A percentile compares a stretch with the other conserved stretches of the same genome.
Conservation (phyloP, 2,113 vertebrate species). For the Pelecanoides urinatrix region DNA sequence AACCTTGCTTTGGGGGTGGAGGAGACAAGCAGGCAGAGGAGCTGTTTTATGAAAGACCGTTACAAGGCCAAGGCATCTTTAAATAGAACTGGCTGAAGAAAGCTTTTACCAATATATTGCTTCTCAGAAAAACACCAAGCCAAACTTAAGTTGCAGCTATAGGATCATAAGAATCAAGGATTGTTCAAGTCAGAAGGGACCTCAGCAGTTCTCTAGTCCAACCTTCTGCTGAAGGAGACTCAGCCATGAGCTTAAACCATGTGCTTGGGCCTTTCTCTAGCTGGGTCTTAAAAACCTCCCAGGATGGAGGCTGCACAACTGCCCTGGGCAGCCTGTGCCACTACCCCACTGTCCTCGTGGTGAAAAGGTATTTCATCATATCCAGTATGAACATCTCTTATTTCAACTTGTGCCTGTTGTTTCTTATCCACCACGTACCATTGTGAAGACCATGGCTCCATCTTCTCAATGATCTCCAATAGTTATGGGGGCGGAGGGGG, state of each 20-base stretch:
- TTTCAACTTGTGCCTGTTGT: background rate
- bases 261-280: background rate
- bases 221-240: background rate
- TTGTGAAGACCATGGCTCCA: background rate
- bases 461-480: background rate
- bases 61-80: background rate
- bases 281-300: background rate
- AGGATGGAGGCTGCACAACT: background rate
- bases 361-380: background rate
- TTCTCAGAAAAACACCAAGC: background rate
- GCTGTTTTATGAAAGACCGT: background rate
- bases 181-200: background rate
- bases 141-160: background rate
- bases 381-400: background rate
- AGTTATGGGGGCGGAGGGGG: rapidly evolving
- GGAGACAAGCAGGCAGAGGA: background rate
- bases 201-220: background rate
- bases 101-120: background rate
- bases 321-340: background rate
- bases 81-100: background rate
- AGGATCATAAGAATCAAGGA: background rate
- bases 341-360: too few species aligned
- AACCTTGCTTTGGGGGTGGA: background rate
- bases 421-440: background rate
- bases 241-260: background rate